Base-by-base conservation (phyloP, 2,113 vertebrate species). In the Hyla sarda region DNA sequence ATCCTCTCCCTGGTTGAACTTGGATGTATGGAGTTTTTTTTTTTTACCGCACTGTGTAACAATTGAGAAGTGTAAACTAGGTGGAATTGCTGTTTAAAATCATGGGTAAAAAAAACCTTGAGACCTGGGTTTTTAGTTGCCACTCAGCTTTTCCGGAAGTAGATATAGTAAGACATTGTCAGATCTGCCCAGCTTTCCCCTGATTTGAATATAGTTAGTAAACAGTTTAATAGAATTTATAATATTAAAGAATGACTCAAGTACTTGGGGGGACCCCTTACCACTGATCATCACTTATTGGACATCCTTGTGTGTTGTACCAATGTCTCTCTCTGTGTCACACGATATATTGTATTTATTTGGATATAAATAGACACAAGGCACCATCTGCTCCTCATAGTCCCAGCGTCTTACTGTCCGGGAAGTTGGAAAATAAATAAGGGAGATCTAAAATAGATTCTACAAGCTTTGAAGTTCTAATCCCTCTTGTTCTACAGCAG, bases 361-460 rank as follows among this genome's bases (percentile, higher is more conserved):
- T 11, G 30, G 74, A 52, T 77, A 77, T 77, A 54, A 77, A 54
- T 77, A 79, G 32, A 14, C 30, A 14, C 21, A 13, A 21, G 52
- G 7, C 23, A 32, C 54, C 76, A 41, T 58, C 76, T 60, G 52
- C 28, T 37, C 34, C 37, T 41, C 60, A n/a, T 37, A 32, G 34
- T 32, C 17, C 12, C 21, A 52, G 76, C 76, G 76, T 79, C 76
- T 37, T 34, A 11, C 10, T 58, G 52, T 60, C 76, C 76, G 34
- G 34, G 17, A 25, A n/a, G 32, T n/a, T 60, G 23, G 9, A 25
- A n/a, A 21, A 58, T 32, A 79, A 79, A 56, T 60, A 34, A 11
- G 58, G 37, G n/a, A 28, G 52, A 79, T 79, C 76, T 60, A 79
- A 79, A 79, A 79, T 79, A 79, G 32, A 78, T 17, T 5, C 41